phyloP scores from a whole-genome alignment of 2,888 invertebrate genomes.

The Idaea straminata region DNA sequence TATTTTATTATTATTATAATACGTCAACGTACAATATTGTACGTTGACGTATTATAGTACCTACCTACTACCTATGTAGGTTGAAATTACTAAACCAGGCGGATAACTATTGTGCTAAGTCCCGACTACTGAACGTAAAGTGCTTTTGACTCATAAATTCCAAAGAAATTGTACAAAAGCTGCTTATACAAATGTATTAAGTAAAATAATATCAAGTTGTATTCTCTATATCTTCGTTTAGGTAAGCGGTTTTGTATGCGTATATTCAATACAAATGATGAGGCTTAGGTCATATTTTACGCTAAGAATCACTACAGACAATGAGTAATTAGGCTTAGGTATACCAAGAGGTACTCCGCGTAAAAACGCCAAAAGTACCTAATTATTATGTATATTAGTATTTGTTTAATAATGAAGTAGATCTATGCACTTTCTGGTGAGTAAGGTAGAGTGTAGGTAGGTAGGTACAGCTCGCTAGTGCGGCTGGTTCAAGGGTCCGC shows the following conservation, averaged over 20 bases:
- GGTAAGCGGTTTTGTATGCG: neutral
- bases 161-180: neutral
- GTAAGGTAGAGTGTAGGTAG: too few species aligned
- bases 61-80: neutral
- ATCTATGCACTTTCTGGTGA: neutral
- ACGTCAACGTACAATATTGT: too few species aligned
- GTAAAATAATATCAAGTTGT: neutral
- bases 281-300: neutral
- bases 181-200: neutral
- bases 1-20: too few species aligned
- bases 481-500: constrained; percentile 76
- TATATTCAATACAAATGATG: neutral
- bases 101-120: neutral
- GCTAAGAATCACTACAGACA: too few species aligned
- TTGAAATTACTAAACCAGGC: neutral
- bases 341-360: too few species aligned
- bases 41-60: neutral
- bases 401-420: constrained; percentile 16
- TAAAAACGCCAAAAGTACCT: too few species aligned
- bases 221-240: neutral
- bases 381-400: neutral
- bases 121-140: neutral
- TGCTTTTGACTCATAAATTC: neutral
- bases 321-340: too few species aligned
- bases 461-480: constrained; percentile 35